Conservation (phyloP, 2,888 invertebrate species). For the Stramonita haemastoma region DNA sequence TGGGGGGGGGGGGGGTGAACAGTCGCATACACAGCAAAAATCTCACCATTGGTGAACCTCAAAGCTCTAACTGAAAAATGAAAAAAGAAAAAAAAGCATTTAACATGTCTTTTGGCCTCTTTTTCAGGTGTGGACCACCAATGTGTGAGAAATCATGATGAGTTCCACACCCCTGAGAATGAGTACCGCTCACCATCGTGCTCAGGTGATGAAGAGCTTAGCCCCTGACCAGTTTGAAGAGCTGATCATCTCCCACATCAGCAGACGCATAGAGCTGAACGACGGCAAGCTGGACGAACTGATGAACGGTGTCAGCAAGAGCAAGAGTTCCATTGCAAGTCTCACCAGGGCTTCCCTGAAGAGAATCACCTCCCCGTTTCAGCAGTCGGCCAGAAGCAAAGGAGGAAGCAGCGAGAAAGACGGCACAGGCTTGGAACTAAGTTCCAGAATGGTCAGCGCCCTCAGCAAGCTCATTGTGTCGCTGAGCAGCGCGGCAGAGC, state of each 20-base stretch:
- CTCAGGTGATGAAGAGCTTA: background rate
- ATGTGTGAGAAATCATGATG: too few species aligned
- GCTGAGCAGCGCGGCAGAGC: background rate
- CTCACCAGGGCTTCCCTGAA: background rate
- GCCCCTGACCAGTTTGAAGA: conserved; percentile 15
- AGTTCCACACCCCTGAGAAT: background rate
- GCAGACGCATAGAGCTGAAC: background rate
- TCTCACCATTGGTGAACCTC: too few species aligned
- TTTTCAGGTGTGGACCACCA: too few species aligned
- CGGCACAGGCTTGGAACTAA: background rate
- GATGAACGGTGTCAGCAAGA: background rate
- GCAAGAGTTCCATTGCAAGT: background rate
- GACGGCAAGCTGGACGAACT: conserved; percentile 2
- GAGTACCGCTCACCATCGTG: background rate
- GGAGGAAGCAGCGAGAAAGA: background rate
- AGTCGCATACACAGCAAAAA: too few species aligned
- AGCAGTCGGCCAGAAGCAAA: background rate
- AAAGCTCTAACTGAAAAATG: too few species aligned
- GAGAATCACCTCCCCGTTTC: conserved; percentile 14
- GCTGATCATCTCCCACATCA: background rate
- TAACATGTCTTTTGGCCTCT: too few species aligned
- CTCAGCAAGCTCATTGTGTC: background rate
- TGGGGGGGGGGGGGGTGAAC: too few species aligned
- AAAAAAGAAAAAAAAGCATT: too few species aligned
- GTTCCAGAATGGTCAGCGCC: background rate